Evolutionary conservation across 2,797 vertebrate genomes (phyloP), one percentile per base, ranked within the genome.

Genomic region (Acanthurus lineatus): DNA sequence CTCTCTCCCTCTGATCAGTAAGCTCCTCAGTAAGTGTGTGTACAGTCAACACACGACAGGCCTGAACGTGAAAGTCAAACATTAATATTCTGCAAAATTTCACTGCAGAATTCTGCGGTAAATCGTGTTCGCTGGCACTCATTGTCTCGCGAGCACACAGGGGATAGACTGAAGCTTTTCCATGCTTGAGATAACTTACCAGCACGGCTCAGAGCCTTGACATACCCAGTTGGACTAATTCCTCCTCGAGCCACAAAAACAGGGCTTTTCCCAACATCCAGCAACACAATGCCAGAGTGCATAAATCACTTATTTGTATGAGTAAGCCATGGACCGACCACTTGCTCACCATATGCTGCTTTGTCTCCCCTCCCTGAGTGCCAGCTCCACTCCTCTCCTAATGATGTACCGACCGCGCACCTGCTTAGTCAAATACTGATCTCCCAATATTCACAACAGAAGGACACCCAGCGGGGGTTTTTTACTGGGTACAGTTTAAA

Each of bases 141-240:
- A 77, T 85, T 82, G 84, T 84, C 73, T 69, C 45, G 5, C 42
- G 51, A 68, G 61, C 66, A 76, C 85, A 87, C 81, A 48, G 54
- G 77, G 90, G 79, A 88, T 15, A 76, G 79, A 76, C 76, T 58
- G 76, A 85, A 78, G 87, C 85, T 88, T 91, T 85, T 83, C 85
- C 85, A 91, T 86, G 89, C 87, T 86, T 87, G 77, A 92, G 86
- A 88, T 83, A 87, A 87, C 81, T 87, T 76, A 70, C 60, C 81
- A 91, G 82, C 79, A 72, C 32, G 81, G 81, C 89, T 88, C 76
- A 60, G 68, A 88, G 87, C 77, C 77, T 81, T 75, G 69, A 79
- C 74, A 87, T 81, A 87, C 76, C 53, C 86, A 65, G 79, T 61
- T 84, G 82, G 85, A 83, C 76, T 81, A 83, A 88, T 83, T 86